Conservation (phyloP, 1,140 invertebrate genomes). For the Ceratosolen fusciceps region DNA sequence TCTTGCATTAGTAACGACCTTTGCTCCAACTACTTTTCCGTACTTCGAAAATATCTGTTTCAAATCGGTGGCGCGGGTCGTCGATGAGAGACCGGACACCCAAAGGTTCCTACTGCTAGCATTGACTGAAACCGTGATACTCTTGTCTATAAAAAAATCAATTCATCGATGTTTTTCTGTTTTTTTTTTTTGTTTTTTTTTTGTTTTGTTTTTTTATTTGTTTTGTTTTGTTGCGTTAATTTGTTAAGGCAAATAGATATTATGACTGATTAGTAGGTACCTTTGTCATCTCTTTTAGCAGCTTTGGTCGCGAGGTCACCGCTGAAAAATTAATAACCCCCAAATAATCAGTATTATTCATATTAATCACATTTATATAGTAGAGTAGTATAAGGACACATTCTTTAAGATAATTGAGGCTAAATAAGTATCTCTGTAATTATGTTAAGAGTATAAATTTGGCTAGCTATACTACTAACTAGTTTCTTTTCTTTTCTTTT, state of each 20-base stretch:
- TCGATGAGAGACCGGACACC: constrained; percentile 92
- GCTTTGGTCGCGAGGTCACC: constrained; percentile 61
- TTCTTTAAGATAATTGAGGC: constrained; percentile 56
- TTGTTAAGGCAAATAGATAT: background rate
- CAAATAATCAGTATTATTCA: constrained; percentile 37
- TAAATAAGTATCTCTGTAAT: constrained; percentile 67
- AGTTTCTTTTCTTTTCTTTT: too few species aligned
- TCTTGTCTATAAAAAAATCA: constrained; percentile 37
- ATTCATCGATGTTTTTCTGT: constrained; percentile 11
- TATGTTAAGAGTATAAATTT: constrained; percentile 70
- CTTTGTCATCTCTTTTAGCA: constrained; percentile 69
- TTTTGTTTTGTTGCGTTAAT: too few species aligned
- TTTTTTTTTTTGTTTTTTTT: too few species aligned
- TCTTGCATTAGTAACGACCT: constrained; percentile 95
- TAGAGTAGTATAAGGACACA: constrained; percentile 52
- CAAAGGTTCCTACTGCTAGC: constrained; percentile 84
- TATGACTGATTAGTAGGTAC: constrained; percentile 50
- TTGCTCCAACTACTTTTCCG: constrained; percentile 95
- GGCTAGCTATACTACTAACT: too few species aligned
- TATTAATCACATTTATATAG: constrained; percentile 20
- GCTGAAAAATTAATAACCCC: constrained; percentile 62
- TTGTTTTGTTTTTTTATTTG: too few species aligned
- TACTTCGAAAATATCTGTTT: constrained; percentile 92
- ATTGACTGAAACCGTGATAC: constrained; percentile 56
- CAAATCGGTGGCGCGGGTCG: constrained; percentile 91